Percentiles rank a stretch among this genome's conserved stretches.
These are phyloP conservation scores for Parotia lawesii DNA, from an alignment of 2,113 vertebrate genomes.

Conservation along the genomic window DNA sequence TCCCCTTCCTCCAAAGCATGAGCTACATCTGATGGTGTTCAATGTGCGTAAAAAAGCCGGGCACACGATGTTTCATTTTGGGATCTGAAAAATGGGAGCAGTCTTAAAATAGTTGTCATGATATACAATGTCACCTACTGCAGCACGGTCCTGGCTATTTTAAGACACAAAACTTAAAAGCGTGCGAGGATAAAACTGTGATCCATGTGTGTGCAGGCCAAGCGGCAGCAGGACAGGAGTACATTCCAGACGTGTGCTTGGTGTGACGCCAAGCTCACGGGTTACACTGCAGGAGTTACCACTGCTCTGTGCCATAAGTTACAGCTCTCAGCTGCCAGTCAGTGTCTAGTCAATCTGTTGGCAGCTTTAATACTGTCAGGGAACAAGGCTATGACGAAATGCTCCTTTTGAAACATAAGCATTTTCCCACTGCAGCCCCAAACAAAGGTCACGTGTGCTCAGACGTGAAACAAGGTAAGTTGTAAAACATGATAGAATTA, in stretches of 20 bases:
- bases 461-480: neutral
- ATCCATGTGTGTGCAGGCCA: neutral
- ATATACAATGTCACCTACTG: neutral
- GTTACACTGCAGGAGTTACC: rapidly evolving
- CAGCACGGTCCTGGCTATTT: neutral
- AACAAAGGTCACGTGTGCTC: rapidly evolving
- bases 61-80: neutral
- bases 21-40: neutral
- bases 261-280: too few species aligned
- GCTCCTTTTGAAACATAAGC: neutral
- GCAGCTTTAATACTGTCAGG: neutral
- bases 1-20: neutral
- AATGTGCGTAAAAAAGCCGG: neutral
- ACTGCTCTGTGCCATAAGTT: neutral
- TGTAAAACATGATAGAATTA: neutral
- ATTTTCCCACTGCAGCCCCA: neutral
- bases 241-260: rapidly evolving
- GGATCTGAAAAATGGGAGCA: neutral
- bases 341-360: neutral
- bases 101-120: neutral
- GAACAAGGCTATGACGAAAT: neutral
- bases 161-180: neutral
- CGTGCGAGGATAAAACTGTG: rapidly evolving
- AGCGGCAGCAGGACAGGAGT: rapidly evolving
- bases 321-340: neutral